Base-by-base conservation (phyloP, 2,888 invertebrate genomes). In the Actias luna region DNA sequence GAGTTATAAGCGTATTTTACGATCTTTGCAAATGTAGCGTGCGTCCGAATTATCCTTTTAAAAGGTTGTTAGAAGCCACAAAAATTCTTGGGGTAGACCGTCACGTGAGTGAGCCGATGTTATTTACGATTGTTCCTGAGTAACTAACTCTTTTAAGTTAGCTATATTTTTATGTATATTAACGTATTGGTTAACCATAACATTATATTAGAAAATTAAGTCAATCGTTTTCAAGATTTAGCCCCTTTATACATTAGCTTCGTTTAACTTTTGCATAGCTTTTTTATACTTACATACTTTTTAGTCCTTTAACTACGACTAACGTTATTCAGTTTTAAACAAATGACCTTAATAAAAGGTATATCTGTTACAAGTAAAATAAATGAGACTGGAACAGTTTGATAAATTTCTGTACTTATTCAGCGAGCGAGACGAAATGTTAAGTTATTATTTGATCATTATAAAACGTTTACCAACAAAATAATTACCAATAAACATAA, bases 11-110 rank as follows among this genome's bases (percentile, higher is more conserved):
- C 57, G 65, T 69, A 72, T 73, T 71, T 71, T 69, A 69, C 60
- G 67, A 61, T 46, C 39, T 65, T 76, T 74, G 70, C 70, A 74
- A 80, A 80, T 78, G 79, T 79, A 76, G 75, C 78, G 77, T 77
- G 71, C 78, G 72, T 67, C 73, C 74, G 80, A 79, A 80, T 77
- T 76, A 76, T 79, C 75, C 76, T 77, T 76, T n/a, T 76, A 66
- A 70, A 80, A 73, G 75, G 76, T 68, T 68, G 69, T 77, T 77
- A 76, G 73, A 70, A 74, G 69, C 64, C 70, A 70, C 72, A 67
- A 69, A 66, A 52, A 65, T 66, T 63, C 67, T 73, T 65, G 68
- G 67, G 69, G 68, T 42, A 42, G 64, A 66, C 71, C 64, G 71
- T 70, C 69, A 68, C 70, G 70, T 69, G 70, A 72, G 73, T 73